Evolutionary conservation across 2,113 vertebrate species (phyloP).

Genomic region (Pluvialis apricaria): DNA sequence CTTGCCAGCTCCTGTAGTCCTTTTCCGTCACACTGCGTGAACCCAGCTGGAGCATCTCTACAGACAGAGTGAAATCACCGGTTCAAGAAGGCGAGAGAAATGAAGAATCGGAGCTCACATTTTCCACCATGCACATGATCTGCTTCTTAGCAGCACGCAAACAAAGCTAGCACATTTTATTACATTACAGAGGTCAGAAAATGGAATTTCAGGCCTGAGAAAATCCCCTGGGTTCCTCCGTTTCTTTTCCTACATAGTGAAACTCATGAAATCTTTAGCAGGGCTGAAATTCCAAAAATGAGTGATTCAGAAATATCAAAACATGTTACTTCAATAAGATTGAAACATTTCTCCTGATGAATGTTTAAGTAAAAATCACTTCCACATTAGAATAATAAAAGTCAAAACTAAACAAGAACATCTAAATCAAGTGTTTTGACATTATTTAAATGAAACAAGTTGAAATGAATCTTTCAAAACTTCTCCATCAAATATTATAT

Average conservation of each 20-base stretch:
- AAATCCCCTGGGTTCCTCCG: neutral
- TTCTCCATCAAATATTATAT: conserved; percentile 35
- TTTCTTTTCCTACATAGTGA: neutral
- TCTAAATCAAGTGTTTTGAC: conserved; percentile 53
- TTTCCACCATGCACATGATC: fast-evolving
- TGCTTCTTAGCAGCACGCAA: neutral
- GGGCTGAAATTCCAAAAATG: neutral
- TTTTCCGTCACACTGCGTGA: neutral
- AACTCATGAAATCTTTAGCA: neutral
- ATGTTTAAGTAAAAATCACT: conserved; percentile 7
- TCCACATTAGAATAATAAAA: conserved; percentile 14
- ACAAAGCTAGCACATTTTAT: neutral
- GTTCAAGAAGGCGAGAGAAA: neutral
- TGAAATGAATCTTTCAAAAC: neutral
- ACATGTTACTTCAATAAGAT: neutral
- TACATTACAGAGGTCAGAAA: neutral
- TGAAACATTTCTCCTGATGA: conserved; percentile 6
- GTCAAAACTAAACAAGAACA: conserved; percentile 54
- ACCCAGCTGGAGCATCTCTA: neutral
- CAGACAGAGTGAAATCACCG: neutral
- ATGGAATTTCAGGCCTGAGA: neutral
- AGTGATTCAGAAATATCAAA: conserved; percentile 17
- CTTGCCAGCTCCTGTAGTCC: neutral
- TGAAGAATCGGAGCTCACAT: fast-evolving
- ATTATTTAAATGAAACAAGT: conserved; percentile 17